These are phyloP conservation scores for Acanthosoma haemorrhoidale DNA, from an alignment of 2,888 invertebrate species.

Conservation along the genomic window DNA sequence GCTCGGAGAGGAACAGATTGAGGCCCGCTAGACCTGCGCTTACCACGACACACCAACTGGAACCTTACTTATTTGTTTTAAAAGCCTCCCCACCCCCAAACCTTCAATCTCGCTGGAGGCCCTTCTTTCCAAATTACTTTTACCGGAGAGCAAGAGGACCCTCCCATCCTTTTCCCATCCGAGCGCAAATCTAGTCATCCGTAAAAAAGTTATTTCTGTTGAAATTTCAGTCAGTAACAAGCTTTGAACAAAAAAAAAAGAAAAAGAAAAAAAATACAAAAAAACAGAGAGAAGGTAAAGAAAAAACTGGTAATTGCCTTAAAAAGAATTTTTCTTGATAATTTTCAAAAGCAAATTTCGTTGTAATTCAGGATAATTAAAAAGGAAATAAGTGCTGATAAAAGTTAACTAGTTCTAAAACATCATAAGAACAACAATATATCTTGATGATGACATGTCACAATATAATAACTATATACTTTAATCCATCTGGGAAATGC, in stretches of 20 bases:
- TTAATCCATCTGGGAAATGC: too few species aligned
- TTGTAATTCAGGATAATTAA: too few species aligned
- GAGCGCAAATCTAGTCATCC: not conserved
- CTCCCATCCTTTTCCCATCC: not conserved
- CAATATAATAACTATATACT: too few species aligned
- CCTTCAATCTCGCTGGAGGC: conserved; percentile 5
- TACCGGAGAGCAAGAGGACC: not conserved
- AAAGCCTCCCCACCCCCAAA: conserved; percentile 10
- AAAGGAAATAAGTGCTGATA: too few species aligned
- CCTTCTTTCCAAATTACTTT: conserved; percentile 11
- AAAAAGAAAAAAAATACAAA: not conserved
- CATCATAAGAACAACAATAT: too few species aligned
- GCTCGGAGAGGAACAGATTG: not conserved
- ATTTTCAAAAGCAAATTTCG: too few species aligned
- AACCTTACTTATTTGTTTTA: conserved; percentile 26
- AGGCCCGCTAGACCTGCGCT: not conserved
- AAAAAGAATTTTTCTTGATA: not conserved
- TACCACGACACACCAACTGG: not conserved
- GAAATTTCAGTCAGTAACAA: conserved; percentile 3
- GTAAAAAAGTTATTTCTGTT: conserved; percentile 3
- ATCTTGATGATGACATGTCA: too few species aligned
- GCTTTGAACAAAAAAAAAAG: not conserved
- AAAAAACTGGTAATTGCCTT: not conserved
- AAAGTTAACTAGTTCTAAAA: too few species aligned
- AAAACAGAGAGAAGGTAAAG: too few species aligned